A percentile compares a stretch with the other conserved stretches of the same genome.
phyloP scores from a whole-genome alignment of 2,888 invertebrate species.

The Cheilosia vulpina region DNA sequence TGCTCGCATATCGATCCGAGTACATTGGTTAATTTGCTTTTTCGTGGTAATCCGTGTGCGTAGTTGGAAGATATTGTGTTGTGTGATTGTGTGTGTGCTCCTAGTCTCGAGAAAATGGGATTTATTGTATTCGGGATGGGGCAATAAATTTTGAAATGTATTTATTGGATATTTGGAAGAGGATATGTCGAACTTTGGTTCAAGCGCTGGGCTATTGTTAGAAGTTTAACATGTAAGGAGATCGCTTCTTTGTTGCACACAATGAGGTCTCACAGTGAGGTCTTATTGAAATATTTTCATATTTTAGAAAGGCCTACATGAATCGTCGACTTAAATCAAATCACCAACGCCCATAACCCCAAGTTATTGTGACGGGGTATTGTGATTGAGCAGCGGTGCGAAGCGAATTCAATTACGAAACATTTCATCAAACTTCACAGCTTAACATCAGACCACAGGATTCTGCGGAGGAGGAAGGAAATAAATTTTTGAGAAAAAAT shows the following conservation, averaged over 20 bases:
- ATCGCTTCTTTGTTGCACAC: neutral
- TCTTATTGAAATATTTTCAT: neutral
- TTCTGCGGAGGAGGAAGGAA: no score
- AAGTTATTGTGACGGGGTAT: no score
- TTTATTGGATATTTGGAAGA: constrained; percentile 16
- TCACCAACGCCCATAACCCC: no score
- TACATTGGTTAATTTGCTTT: constrained; percentile 43
- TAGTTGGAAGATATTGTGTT: constrained; percentile 12
- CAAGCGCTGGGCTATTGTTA: neutral
- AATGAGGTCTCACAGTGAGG: neutral
- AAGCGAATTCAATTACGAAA: no score
- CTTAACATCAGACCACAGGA: no score
- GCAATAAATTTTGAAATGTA: constrained; percentile 36
- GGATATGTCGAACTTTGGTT: constrained; percentile 23
- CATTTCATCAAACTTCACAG: no score
- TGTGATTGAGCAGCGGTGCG: no score
- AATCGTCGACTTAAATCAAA: no score
- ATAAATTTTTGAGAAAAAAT: no score
- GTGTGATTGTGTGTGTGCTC: neutral
- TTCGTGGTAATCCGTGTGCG: constrained; percentile 37
- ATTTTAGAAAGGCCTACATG: no score
- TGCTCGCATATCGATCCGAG: constrained; percentile 29
- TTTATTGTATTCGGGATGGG: constrained; percentile 38
- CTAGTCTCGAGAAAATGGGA: constrained; percentile 19
- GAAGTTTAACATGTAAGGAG: neutral